Percentiles rank a stretch among this genome's conserved stretches.
These are phyloP conservation scores for Odontophorus gujanensis DNA, from an alignment of 2,113 vertebrate genomes.

Conservation along the genomic window DNA sequence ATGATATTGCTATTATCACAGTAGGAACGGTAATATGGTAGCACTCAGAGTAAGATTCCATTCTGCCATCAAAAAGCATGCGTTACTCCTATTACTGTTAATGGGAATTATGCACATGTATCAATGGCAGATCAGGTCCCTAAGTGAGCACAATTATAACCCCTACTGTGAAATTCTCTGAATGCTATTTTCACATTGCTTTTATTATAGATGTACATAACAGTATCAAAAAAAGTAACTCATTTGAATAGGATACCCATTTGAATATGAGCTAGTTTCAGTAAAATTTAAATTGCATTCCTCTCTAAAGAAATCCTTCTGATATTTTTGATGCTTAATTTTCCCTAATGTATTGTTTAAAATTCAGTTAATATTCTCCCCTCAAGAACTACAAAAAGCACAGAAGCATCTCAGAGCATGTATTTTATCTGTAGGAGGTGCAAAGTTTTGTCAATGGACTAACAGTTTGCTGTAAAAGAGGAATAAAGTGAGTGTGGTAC, in stretches of 20 bases:
- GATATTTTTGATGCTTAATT: conserved; percentile 37
- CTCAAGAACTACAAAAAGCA: background rate
- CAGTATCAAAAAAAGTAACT: conserved; percentile 59
- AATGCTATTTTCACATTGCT: conserved; percentile 62
- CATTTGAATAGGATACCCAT: conserved; percentile 40
- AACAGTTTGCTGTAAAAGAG: background rate
- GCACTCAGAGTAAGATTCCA: conserved; percentile 71
- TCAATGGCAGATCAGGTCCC: conserved; percentile 63
- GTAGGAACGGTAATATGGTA: conserved; percentile 68
- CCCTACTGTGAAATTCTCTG: conserved; percentile 66
- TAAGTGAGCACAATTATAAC: conserved; percentile 75
- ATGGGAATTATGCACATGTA: conserved; percentile 69
- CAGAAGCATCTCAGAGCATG: background rate
- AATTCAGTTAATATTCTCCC: conserved; percentile 5
- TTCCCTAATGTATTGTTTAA: conserved; percentile 35
- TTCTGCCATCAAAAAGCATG: conserved; percentile 64
- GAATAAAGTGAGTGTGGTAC: background rate
- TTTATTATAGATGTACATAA: conserved; percentile 66
- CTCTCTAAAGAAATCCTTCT: conserved; percentile 33
- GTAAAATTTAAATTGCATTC: conserved; percentile 26
- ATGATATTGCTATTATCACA: conserved; percentile 78
- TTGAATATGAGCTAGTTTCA: conserved; percentile 47
- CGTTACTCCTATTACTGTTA: conserved; percentile 67
- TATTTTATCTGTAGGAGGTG: background rate
- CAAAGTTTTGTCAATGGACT: background rate